phyloP scores from a whole-genome alignment of 2,797 vertebrate species.

The Alexandromys oeconomus region DNA sequence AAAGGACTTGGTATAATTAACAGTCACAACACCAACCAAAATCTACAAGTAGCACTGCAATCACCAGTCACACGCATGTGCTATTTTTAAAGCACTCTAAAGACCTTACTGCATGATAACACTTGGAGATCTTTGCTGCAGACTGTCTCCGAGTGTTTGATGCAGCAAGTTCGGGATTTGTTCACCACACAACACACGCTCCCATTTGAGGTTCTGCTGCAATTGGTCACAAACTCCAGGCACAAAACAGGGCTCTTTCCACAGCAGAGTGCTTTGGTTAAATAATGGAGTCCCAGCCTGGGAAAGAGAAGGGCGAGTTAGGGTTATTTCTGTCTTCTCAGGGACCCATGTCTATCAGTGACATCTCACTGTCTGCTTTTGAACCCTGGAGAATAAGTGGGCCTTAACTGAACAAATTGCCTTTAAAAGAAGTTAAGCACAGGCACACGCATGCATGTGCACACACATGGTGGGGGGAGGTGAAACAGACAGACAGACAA shows the following conservation, averaged over 20 bases:
- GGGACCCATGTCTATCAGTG: slow-evolving; percentile 50
- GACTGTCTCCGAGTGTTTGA: neutral
- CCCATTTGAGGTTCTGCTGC: neutral
- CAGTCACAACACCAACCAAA: neutral
- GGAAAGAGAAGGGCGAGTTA: neutral
- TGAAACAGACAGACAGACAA: neutral
- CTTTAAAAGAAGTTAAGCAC: slow-evolving; percentile 78
- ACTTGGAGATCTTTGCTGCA: neutral
- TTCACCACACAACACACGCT: neutral
- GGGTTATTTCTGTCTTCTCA: neutral
- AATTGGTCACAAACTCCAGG: neutral
- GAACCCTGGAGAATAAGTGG: slow-evolving; percentile 86
- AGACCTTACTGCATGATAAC: neutral
- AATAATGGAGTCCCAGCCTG: neutral
- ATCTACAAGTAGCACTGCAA: neutral
- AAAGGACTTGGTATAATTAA: slow-evolving; percentile 28
- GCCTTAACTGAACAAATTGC: slow-evolving; percentile 84
- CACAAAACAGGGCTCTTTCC: neutral
- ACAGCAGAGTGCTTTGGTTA: neutral
- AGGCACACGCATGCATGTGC: neutral
- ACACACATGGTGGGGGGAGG: neutral
- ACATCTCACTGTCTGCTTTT: slow-evolving; percentile 83
- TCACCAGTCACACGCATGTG: neutral
- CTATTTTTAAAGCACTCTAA: neutral
- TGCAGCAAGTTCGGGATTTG: neutral